Conservation (phyloP, 1,140 invertebrate species). For the Nilaparvata lugens region DNA sequence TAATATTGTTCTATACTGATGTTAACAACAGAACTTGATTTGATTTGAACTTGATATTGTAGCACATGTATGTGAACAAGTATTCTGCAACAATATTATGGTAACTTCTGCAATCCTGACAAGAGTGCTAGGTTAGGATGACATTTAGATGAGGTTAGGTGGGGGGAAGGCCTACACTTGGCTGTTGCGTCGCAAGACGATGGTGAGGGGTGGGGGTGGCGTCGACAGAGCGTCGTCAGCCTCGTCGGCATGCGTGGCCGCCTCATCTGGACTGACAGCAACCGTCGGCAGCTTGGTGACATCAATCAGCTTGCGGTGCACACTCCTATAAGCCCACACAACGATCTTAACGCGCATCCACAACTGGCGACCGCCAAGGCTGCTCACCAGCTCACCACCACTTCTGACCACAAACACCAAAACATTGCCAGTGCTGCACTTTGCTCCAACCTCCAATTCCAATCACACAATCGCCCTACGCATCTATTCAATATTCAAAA, state of each 20-base stretch:
- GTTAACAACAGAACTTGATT: too few species aligned
- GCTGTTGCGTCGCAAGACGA: conserved; percentile 21
- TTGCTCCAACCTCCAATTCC: too few species aligned
- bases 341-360: not conserved
- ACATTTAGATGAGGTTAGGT: not conserved
- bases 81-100: too few species aligned
- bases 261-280: conserved; percentile 21
- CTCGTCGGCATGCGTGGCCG: conserved; percentile 4
- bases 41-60: not conserved
- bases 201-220: conserved; percentile 1
- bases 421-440: too few species aligned
- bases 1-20: too few species aligned
- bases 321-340: conserved; percentile 8
- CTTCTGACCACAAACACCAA: too few species aligned
- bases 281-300: conserved; percentile 22
- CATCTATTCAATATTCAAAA: too few species aligned
- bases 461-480: too few species aligned
- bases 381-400: too few species aligned
- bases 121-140: not conserved
- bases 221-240: conserved; percentile 5
- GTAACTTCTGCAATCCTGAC: too few species aligned
- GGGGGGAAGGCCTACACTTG: conserved; percentile 15
- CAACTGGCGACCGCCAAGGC: not conserved
- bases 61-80: too few species aligned
- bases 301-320: conserved; percentile 24